A percentile compares a stretch with the other conserved stretches of the same genome.
These are phyloP conservation scores for Tinea semifulvella DNA, from an alignment of 2,888 invertebrate genomes.

Conservation along the genomic window DNA sequence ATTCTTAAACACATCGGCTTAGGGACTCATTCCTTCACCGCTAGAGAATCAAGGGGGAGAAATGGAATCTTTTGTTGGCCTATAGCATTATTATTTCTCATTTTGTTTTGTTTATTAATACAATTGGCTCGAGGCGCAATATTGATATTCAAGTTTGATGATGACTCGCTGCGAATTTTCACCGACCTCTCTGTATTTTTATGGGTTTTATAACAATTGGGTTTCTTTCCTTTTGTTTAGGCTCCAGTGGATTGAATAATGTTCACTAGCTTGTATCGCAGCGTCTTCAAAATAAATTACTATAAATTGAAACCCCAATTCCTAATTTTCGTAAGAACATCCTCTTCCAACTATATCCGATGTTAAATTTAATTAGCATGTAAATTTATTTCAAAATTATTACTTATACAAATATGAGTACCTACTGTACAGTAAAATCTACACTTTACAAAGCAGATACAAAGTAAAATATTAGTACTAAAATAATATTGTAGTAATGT, in stretches of 20 bases:
- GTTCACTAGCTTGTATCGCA: slow-evolving; percentile 9
- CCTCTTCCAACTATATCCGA: no score
- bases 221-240: slow-evolving; percentile 43
- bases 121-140: slow-evolving; percentile 67
- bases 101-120: slow-evolving; percentile 69
- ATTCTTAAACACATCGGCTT: slow-evolving; percentile 43
- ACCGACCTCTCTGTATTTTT: slow-evolving; percentile 53
- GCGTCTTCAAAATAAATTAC: not conserved
- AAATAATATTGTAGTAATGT: not conserved
- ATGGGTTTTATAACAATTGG: slow-evolving; percentile 51
- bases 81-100: slow-evolving; percentile 67
- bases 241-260: slow-evolving; percentile 28
- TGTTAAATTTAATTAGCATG: no score
- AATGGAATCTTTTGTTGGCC: slow-evolving; percentile 67
- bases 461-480: not conserved
- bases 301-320: not conserved
- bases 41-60: slow-evolving; percentile 55
- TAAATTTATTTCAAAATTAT: no score
- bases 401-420: no score
- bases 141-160: slow-evolving; percentile 68
- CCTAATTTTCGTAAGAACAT: not conserved
- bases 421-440: no score
- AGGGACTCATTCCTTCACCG: slow-evolving; percentile 43
- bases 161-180: slow-evolving; percentile 56
- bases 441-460: not conserved